Evolutionary conservation across 2,888 invertebrate genomes (phyloP), one percentile per base, ranked within the genome.

Genomic region (Erebia epiphron): DNA sequence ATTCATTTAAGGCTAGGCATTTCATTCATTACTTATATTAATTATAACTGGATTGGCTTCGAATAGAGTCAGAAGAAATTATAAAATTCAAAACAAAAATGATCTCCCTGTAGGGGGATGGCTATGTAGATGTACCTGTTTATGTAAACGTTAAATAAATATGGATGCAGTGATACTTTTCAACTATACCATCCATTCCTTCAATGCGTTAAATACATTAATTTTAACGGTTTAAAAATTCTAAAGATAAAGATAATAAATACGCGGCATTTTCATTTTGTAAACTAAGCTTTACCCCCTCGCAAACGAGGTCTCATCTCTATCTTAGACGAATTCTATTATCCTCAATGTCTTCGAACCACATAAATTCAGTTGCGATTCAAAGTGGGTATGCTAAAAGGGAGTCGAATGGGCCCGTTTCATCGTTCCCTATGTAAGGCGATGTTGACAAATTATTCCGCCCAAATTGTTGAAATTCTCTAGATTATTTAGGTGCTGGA

Each of bases 381-480:
- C 63, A 69, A 56, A 69, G 49, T 63, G 56, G 43, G 63, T 52
- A 21, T 62, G 56, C 64, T 46, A 52, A 68, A 70, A 65, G 68
- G 62, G 70, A 50, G 65, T 43, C 14, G 46, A 21, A 67, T 49
- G 46, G 67, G 35, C 57, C 46, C 43, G 67, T 67, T 58, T 46
- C 67, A 58, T n/a, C 56, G 69, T 64, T 72, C 69, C 72, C 71
- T 70, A 69, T 62, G 67, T 74, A 70, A 68, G 52, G 50, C 56
- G 75, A 74, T 71, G 63, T 74, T 71, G 74, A 75, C 63, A 75
- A 74, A 75, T 72, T 50, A 66, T 67, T 71, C 49, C 46, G 54
- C 71, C 71, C 67, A 49, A 71, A 75, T 74, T 75, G 66, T 73
- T 63, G 67, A 69, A 68, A 63, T 62, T 57, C 46, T 21, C 10